These are phyloP conservation scores for Acridotheres tristis DNA, from an alignment of 2,797 vertebrate species.

Conservation along the genomic window DNA sequence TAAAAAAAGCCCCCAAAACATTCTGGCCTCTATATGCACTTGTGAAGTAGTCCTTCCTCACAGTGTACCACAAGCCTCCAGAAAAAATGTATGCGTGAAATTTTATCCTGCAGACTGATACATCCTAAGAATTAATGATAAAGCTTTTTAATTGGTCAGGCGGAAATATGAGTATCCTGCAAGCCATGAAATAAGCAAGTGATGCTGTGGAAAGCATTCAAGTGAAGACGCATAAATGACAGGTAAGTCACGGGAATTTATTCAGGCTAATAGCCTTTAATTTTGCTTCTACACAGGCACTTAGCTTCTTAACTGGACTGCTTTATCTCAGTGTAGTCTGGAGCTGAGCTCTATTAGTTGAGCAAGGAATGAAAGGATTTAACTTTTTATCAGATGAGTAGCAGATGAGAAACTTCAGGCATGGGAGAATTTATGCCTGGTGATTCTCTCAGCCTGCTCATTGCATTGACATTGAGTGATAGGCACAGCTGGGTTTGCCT, in stretches of 20 bases:
- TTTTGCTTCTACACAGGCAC: not conserved
- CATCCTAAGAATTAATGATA: not conserved
- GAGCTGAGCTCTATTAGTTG: not conserved
- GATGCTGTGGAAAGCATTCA: not conserved
- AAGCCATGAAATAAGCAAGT: not conserved
- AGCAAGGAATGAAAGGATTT: not conserved
- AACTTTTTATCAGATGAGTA: not conserved
- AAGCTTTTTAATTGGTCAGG: not conserved
- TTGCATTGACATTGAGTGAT: accelerated
- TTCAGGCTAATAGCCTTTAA: not conserved
- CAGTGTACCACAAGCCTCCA: not conserved
- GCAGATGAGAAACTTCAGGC: not conserved
- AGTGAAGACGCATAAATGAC: not conserved
- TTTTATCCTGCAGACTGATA: not conserved
- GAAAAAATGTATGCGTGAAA: accelerated
- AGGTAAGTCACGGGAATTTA: not conserved
- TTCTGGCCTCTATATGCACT: not conserved
- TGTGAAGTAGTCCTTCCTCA: not conserved
- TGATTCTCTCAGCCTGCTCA: not conserved
- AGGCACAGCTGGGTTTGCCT: not conserved
- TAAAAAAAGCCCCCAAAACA: too few species aligned
- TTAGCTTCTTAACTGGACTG: not conserved
- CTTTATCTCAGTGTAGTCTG: not conserved
- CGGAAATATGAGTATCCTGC: not conserved
- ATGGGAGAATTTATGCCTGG: not conserved